Base-by-base conservation (phyloP, 1,140 invertebrate species). In the Zaprionus inermis region DNA sequence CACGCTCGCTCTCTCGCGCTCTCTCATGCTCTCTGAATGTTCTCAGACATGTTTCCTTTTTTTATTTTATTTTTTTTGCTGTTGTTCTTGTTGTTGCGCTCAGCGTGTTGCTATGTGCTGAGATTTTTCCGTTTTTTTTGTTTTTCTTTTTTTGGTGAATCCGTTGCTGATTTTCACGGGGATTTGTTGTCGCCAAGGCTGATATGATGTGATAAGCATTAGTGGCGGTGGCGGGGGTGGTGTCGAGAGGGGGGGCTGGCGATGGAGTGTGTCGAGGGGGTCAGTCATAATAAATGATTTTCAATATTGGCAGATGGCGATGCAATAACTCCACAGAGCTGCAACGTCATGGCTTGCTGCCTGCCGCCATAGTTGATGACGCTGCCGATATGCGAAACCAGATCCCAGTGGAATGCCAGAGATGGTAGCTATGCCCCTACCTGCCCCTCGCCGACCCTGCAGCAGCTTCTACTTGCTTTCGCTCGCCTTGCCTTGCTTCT, bases 91-190 rank as follows among this genome's bases (percentile, higher is more conserved):
- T 32, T 38, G 14, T 38, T 38, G 36, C 2, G 7, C n/a, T 44
- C n/a, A 56, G 44, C 38, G 20, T 57, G 60, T 65, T 71, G 60
- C 60, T 71, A 71, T 65, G 69, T 61, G 36, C 32, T 20, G 38
- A 24, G 24, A 38, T 49, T 61, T 51, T 14, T 56, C 36, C 32
- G 28, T 38, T 49, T 38, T 61, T 30, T 32, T 52, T 5, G 3
- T 32, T 24, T 12, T 24, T 60, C 32, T 49, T 32, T 38, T 61
- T 30, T 32, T 52, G 9, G 7, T 32, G 30, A 32, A 32, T 6
- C 30, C 30, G 7, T 32, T 32, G 30, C 11, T 9, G 20, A 54
- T 54, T 54, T 54, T 54, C 51, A 54, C 22, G 51, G 51, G 24
- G 12, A 54, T 54, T 54, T 54, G 44, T 54, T 24, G 24, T 24